These are phyloP conservation scores for Phrynocephalus versicolor DNA, from an alignment of 2,113 vertebrate genomes.

Conservation along the genomic window DNA sequence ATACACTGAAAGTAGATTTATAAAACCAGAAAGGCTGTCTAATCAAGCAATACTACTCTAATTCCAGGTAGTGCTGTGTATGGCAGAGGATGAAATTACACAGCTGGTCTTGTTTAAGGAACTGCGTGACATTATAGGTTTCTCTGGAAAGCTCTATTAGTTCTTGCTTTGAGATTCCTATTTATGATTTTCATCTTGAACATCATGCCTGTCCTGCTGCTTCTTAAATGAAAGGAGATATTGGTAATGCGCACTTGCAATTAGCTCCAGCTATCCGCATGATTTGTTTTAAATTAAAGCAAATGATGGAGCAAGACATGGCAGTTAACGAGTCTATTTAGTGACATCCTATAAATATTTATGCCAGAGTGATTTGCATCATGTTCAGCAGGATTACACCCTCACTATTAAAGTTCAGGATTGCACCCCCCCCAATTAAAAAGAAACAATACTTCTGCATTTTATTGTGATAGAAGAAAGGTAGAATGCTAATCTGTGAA, in stretches of 20 bases:
- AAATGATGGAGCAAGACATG: conserved; percentile 53
- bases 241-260: conserved; percentile 64
- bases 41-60: neutral
- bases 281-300: conserved; percentile 62
- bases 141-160: conserved; percentile 18
- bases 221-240: conserved; percentile 72
- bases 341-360: neutral
- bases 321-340: conserved; percentile 45
- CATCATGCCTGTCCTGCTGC: conserved; percentile 5
- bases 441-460: neutral
- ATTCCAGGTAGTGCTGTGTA: neutral
- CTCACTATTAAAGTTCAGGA: neutral
- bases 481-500: neutral
- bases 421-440: neutral
- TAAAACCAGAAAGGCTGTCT: neutral
- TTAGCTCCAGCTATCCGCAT: conserved; percentile 75
- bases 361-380: neutral
- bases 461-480: conserved; percentile 14
- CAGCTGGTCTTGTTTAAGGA: conserved; percentile 10
- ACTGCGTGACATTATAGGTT: conserved; percentile 18
- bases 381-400: neutral
- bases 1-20: no score
- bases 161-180: neutral
- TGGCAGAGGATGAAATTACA: neutral
- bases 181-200: conserved; percentile 22